Percentiles rank a stretch among this genome's conserved stretches.
phyloP scores from a whole-genome alignment of 2,113 vertebrate species.

The Dryoscopus gambensis region DNA sequence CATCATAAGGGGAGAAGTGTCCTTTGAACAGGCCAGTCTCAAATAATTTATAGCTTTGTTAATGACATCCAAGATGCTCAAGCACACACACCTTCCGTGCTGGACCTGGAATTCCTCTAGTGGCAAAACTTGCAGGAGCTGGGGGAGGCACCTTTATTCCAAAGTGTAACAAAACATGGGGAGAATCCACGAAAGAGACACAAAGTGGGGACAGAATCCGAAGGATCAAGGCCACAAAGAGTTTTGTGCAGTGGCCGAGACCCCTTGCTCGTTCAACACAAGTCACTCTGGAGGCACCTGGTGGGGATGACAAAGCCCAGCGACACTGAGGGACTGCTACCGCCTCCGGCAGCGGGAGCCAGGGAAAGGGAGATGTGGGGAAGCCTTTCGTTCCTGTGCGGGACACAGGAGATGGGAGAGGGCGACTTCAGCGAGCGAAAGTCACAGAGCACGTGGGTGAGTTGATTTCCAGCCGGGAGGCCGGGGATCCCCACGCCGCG shows the following conservation, averaged over 20 bases:
- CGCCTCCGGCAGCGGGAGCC: neutral
- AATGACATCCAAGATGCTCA: neutral
- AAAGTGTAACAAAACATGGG: neutral
- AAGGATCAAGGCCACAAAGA: neutral
- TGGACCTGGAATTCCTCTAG: neutral
- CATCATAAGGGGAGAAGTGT: neutral
- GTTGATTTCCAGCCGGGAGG: fast-evolving
- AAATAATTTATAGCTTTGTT: neutral
- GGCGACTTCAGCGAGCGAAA: neutral
- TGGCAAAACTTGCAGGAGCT: neutral
- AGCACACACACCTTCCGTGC: neutral
- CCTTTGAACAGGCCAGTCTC: neutral
- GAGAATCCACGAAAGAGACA: neutral
- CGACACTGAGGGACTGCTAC: neutral
- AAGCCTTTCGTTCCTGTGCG: fast-evolving
- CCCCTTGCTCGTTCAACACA: no score
- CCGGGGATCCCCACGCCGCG: fast-evolving
- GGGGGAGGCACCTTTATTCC: neutral
- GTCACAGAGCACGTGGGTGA: fast-evolving
- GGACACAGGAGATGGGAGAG: fast-evolving
- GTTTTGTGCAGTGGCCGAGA: neutral
- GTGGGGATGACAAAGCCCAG: neutral
- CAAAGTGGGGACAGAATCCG: fast-evolving
- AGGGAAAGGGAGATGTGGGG: fast-evolving
- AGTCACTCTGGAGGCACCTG: neutral